Evolutionary conservation across 2,888 invertebrate species (phyloP), one percentile per base, ranked within the genome.

Genomic region (Conchocele bisecta): DNA sequence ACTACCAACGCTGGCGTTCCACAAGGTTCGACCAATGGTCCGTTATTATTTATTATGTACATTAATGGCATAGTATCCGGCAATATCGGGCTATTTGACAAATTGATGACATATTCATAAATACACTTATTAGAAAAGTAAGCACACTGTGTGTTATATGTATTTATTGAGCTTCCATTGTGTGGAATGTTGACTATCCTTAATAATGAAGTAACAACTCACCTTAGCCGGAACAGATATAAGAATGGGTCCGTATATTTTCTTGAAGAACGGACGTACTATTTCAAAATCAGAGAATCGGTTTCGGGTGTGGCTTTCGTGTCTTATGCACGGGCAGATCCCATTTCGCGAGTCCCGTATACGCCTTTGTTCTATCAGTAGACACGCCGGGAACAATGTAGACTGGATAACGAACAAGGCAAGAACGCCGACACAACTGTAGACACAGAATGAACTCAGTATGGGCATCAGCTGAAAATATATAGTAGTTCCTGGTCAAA

Each of bases 301-400:
- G 39, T 54, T 54, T 2, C 92, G 91, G 42, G 92, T 91, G 79
- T 93, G 92, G 63, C 92, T 91, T 71, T 93, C 41, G 84, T 95
- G 94, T 75, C 92, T 91, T 71, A 94, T 93, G 85, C 95, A 95
- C 58, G 94, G 94, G 0, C 51, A 56, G 35, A 64, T 69, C 1
- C 65, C 77, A 48, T 81, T 57, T 13, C 81, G 46, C 9, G 39
- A 15, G 11, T 53, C 65, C 2, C 57, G 39, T 54, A 63, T 79
- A 31, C 92, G 83, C 61, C 85, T 85, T 57, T 95, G 93, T 84
- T 96, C 96, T 73, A 96, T 88, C 0, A 94, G 93, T 83, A 96
- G 94, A 71, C 94, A 94, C 1, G 95, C 95, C 9, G 95, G 93
- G 90, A 95, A 96, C 90, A 96, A 95, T n/a, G 96, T 95, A 9